Evolutionary conservation across 1,140 invertebrate species (phyloP), one percentile per base, ranked within the genome.

Genomic region (Luehdorfia chinensis): DNA sequence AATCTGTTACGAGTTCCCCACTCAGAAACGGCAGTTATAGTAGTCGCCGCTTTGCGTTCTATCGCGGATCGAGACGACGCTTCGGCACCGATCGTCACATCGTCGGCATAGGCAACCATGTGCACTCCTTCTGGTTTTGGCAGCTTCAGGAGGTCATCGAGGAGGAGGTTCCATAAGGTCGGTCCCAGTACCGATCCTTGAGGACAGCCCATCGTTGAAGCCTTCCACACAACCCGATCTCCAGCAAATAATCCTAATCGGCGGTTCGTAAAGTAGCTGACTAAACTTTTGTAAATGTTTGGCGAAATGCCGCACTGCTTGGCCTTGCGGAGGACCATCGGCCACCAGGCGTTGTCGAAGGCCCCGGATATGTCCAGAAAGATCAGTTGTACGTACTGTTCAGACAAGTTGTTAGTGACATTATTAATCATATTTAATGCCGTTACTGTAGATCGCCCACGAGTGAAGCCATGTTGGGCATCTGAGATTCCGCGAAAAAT

Each of bases 281-380:
- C 27, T 3, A 86, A 47, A 0, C 87, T 39, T 0, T 48, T 19
- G 13, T 58, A 69, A 4, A 69, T 53, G 55, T 66, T n/a, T n/a
- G n/a, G n/a, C n/a, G n/a, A n/a, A n/a, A n/a, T n/a, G n/a, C n/a
- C n/a, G n/a, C n/a, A n/a, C 25, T 33, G 28, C 23, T 57, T 69
- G 1, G 32, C 51, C 43, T 66, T 67, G 0, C 52, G 0, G 0
- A 87, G 19, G 0, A 84, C 55, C 37, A 54, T 59, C 0, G 75
- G 70, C 81, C 80, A 87, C 69, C 75, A n/a, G n/a, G n/a, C n/a
- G n/a, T n/a, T n/a, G n/a, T n/a, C n/a, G n/a, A n/a, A n/a, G n/a
- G n/a, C n/a, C 0, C 85, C 86, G 2, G 68, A 66, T 5, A 88
- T 87, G 37, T 88, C 87, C 2, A 88, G 28, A 4, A 78, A 52